phyloP scores from a whole-genome alignment of 2,888 invertebrate genomes.

The Buathra laborator region DNA sequence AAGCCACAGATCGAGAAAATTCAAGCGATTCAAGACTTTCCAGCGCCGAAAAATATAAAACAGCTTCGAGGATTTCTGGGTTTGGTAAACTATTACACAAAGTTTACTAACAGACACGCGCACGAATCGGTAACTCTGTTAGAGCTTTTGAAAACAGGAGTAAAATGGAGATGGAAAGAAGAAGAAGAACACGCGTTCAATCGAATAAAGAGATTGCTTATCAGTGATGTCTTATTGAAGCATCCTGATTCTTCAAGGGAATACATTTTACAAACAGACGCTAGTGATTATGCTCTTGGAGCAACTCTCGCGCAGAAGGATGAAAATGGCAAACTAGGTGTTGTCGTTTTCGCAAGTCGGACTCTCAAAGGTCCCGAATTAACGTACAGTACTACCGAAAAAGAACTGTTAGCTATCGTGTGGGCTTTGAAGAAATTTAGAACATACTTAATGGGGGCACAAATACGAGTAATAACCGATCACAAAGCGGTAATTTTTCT shows the following conservation, averaged over 20 bases:
- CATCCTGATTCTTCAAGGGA: slow-evolving; percentile 38
- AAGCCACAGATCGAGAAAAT: slow-evolving; percentile 69
- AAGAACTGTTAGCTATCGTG: slow-evolving; percentile 42
- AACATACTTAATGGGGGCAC: slow-evolving; percentile 40
- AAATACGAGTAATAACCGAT: slow-evolving; percentile 34
- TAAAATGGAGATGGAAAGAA: slow-evolving; percentile 50
- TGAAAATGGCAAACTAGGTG: too few species aligned
- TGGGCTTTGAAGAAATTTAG: slow-evolving; percentile 28
- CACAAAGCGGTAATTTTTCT: slow-evolving; percentile 52
- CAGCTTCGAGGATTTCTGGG: slow-evolving; percentile 71
- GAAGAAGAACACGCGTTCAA: slow-evolving; percentile 39
- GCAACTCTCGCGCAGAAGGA: slow-evolving; percentile 47
- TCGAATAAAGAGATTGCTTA: slow-evolving; percentile 43
- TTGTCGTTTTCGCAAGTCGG: too few species aligned
- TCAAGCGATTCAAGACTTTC: slow-evolving; percentile 69
- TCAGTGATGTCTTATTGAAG: background rate
- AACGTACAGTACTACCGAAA: too few species aligned
- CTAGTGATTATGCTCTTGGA: slow-evolving; percentile 60
- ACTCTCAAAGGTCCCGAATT: too few species aligned
- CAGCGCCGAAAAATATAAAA: slow-evolving; percentile 64
- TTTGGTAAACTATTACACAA: slow-evolving; percentile 61
- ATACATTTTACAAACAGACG: slow-evolving; percentile 66
- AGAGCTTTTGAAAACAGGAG: slow-evolving; percentile 34
- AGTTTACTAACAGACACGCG: slow-evolving; percentile 22
- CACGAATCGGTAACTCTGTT: slow-evolving; percentile 29